Evolutionary conservation across 2,797 vertebrate species (phyloP).

Genomic region (Tiaroga cobitis): DNA sequence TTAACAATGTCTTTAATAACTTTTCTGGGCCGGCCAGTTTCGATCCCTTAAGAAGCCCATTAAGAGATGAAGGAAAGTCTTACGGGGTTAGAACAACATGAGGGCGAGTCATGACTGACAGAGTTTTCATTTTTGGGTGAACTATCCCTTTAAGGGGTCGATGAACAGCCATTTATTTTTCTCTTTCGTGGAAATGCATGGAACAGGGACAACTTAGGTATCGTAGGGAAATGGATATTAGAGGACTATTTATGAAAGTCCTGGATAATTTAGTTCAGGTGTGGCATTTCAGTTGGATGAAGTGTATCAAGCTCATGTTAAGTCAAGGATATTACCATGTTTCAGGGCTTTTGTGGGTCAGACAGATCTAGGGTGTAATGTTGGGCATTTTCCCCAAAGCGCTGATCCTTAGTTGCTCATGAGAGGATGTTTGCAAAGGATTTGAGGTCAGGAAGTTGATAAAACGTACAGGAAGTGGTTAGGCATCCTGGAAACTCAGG

Average conservation of each 20-base stretch:
- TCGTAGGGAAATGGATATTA: not conserved
- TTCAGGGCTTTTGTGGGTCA: slow-evolving; percentile 29
- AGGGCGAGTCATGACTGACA: no score
- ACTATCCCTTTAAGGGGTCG: no score
- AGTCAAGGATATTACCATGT: slow-evolving; percentile 41
- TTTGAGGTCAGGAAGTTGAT: slow-evolving; percentile 63
- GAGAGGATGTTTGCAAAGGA: slow-evolving; percentile 39
- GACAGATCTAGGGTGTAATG: slow-evolving; percentile 34
- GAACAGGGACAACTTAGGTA: not conserved
- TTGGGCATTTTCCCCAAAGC: slow-evolving; percentile 23
- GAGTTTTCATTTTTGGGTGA: no score
- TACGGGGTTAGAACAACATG: no score
- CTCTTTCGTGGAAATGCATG: not conserved
- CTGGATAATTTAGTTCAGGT: slow-evolving; percentile 43
- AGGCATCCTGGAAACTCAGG: slow-evolving; percentile 50
- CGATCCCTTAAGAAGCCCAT: no score
- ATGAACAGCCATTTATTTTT: not conserved
- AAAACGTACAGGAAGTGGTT: slow-evolving; percentile 49
- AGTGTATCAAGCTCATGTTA: slow-evolving; percentile 25
- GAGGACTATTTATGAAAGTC: slow-evolving; percentile 20
- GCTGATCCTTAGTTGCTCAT: slow-evolving; percentile 48
- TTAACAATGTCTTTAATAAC: no score
- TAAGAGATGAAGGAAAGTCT: no score
- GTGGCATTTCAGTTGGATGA: slow-evolving; percentile 32
- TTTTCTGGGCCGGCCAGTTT: no score